Percentiles rank a stretch among this genome's conserved stretches.
phyloP scores from a whole-genome alignment of 2,797 vertebrate genomes.

The Hephaestus fuliginosus region DNA sequence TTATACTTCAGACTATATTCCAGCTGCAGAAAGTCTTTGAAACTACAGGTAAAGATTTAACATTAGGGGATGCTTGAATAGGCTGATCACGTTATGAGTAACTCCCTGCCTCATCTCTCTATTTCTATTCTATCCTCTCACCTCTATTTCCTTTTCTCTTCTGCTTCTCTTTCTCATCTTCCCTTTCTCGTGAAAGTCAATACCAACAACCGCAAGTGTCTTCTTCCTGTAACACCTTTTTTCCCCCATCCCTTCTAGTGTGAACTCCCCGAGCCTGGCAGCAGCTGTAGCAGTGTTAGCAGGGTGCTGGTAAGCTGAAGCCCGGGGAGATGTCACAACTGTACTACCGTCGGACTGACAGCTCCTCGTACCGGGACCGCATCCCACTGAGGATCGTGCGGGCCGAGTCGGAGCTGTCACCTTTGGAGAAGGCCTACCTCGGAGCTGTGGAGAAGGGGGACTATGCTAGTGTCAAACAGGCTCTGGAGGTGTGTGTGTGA shows the following conservation, averaged over 20 bases:
- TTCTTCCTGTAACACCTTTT: conserved; percentile 29
- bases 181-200: conserved; percentile 10
- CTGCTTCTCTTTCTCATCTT: background rate
- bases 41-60: background rate
- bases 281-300: conserved; percentile 71
- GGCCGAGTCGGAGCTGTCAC: conserved; percentile 95
- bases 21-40: background rate
- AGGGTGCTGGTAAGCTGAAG: conserved; percentile 69
- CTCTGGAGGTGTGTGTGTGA: conserved; percentile 86
- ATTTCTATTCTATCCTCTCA: background rate
- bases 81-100: background rate
- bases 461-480: conserved; percentile 95
- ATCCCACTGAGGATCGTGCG: conserved; percentile 99
- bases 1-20: background rate
- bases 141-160: background rate
- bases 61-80: background rate
- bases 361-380: conserved; percentile 94
- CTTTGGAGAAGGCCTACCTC: conserved; percentile 94
- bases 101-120: background rate
- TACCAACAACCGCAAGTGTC: conserved; percentile 7
- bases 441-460: conserved; percentile 97
- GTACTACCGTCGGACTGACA: conserved; percentile 94
- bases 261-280: conserved; percentile 56
- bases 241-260: conserved; percentile 38
- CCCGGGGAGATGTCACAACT: conserved; percentile 93